These are phyloP conservation scores for Lapara coniferarum DNA, from an alignment of 2,888 invertebrate species.

Conservation along the genomic window DNA sequence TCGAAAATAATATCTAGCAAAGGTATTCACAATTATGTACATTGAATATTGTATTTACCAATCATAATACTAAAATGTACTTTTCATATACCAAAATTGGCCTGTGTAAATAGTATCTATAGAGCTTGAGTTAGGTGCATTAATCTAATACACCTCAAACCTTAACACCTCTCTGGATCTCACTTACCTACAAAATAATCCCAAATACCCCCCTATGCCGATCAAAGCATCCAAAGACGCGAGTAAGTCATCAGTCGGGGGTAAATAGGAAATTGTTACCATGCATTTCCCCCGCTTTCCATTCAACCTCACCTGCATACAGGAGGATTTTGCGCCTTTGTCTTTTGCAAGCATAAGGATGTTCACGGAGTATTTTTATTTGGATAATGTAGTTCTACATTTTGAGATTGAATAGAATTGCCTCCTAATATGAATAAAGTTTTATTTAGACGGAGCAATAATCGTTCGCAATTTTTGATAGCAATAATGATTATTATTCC, in stretches of 20 bases:
- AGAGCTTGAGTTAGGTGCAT: background rate
- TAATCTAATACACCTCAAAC: background rate
- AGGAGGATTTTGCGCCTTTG: constrained; percentile 13
- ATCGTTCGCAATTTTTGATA: too few species aligned
- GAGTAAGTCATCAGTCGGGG: constrained; percentile 55
- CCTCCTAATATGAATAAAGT: too few species aligned
- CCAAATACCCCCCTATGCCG: constrained; percentile 10
- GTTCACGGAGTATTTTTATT: background rate
- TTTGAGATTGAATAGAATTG: too few species aligned
- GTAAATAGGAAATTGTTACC: constrained; percentile 59
- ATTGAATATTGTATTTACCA: too few species aligned
- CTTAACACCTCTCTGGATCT: background rate
- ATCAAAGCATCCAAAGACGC: constrained; percentile 59
- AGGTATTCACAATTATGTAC: too few species aligned
- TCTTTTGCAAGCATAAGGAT: constrained; percentile 7
- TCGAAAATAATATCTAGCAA: too few species aligned
- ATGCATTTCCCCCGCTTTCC: constrained; percentile 39
- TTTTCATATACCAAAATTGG: too few species aligned
- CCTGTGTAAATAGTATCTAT: too few species aligned
- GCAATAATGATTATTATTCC: too few species aligned
- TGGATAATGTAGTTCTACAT: too few species aligned
- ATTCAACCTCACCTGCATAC: constrained; percentile 28
- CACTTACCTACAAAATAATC: background rate
- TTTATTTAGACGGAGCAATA: too few species aligned
- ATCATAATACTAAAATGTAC: too few species aligned